phyloP scores from a whole-genome alignment of 2,888 invertebrate genomes.

The Crossocerus cetratus region DNA sequence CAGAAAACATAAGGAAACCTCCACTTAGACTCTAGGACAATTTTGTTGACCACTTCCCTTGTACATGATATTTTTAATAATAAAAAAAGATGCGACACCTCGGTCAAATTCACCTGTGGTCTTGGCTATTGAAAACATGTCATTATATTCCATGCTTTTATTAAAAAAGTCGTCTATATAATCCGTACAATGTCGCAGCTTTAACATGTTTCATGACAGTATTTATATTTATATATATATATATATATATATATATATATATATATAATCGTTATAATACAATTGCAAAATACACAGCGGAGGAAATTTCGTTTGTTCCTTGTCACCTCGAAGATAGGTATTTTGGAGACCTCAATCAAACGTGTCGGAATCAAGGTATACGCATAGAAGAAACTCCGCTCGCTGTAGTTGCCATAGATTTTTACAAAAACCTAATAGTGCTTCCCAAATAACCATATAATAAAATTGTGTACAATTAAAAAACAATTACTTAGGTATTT shows the following conservation, averaged over 20 bases:
- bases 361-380: too few species aligned
- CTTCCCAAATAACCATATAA: background rate
- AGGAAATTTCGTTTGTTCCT: constrained; percentile 40
- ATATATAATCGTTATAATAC: constrained; percentile 57
- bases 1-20: constrained; percentile 2
- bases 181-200: constrained; percentile 51
- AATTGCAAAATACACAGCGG: constrained; percentile 63
- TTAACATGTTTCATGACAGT: constrained; percentile 32
- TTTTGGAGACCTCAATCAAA: background rate
- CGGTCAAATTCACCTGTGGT: too few species aligned
- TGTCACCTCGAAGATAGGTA: constrained; percentile 41
- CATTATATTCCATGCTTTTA: constrained; percentile 56
- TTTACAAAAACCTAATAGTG: background rate
- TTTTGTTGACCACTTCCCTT: constrained; percentile 16
- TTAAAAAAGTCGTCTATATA: constrained; percentile 61
- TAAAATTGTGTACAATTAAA: background rate
- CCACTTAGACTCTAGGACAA: background rate
- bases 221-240: constrained; percentile 42
- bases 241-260: constrained; percentile 36
- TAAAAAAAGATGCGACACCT: too few species aligned
- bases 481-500: background rate
- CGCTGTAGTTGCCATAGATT: background rate
- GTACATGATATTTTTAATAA: constrained; percentile 23
- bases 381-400: background rate
- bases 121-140: too few species aligned